Evolutionary conservation across 1,140 invertebrate genomes (phyloP), one percentile per base, ranked within the genome.

Genomic region (Eubasilissa regina): DNA sequence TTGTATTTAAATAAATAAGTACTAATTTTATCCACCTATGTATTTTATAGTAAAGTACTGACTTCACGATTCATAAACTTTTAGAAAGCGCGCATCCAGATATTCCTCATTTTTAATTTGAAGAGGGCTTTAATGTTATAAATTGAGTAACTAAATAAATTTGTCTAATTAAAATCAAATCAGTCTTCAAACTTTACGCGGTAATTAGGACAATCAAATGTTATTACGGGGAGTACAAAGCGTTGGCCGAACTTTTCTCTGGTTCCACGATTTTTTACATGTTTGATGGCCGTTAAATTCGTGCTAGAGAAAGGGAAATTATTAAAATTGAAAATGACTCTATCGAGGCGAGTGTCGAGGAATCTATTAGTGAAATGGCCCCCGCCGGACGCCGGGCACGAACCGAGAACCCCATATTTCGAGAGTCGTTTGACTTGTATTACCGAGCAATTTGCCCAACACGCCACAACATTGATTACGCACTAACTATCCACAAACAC

Each of bases 311-410:
- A 70, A 70, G 45, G 44, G 66, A 70, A 70, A 48, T 43, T 60
- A 77, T 80, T 80, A 80, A 80, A 80, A 80, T 80, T 80, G 79
- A 80, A 80, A 80, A 80, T 80, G 79, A 77, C 79, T 80, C 76
- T 73, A 80, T 80, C 70, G 74, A 73, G 44, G n/a, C 66, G 17
- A 77, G 79, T 80, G 79, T 80, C 60, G 75, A 74, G 76, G 75
- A 80, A 77, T 80, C 79, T 80, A 80, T 80, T 80, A 80, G 74
- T 44, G 62, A 15, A 45, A 51, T 35, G 77, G 53, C 66, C 64
- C 44, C n/a, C 45, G 25, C 25, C 25, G n/a, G n/a, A n/a, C n/a
- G 11, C 44, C 45, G 66, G 45, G 51, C 66, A 53, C 47, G 66
- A 70, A 70, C 66, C 64, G 15, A 12, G 9, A 58, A 6, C 13